Conservation (phyloP, 1,140 invertebrate species). For the Holcopasites calliopsidis region DNA sequence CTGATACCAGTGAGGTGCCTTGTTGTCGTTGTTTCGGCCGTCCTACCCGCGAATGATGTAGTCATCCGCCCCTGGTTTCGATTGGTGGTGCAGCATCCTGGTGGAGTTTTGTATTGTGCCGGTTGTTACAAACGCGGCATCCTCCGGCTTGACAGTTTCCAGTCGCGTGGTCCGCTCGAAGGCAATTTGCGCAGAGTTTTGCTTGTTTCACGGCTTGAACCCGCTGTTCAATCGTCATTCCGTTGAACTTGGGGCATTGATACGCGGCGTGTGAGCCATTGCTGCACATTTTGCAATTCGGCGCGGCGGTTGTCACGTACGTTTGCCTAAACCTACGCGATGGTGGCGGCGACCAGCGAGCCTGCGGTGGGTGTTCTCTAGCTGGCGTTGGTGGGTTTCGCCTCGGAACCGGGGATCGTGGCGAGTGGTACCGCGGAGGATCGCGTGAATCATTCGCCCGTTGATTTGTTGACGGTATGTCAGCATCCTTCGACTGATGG, state of each 20-base stretch:
- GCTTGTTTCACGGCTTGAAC: not conserved
- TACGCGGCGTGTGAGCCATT: not conserved
- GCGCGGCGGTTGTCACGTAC: not conserved
- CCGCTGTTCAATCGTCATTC: not conserved
- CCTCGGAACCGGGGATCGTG: too few relatives aligned
- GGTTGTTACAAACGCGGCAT: not conserved
- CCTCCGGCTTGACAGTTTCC: not conserved
- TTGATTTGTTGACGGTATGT: too few relatives aligned
- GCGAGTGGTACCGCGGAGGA: too few relatives aligned
- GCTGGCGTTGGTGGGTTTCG: too few relatives aligned
- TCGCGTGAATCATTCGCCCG: too few relatives aligned
- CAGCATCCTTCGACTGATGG: too few relatives aligned
- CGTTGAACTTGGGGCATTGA: not conserved
- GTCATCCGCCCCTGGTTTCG: too few relatives aligned
- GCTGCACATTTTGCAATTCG: not conserved
- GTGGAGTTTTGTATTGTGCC: not conserved
- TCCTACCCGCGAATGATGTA: too few relatives aligned
- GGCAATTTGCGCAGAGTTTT: not conserved
- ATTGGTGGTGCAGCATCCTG: not conserved
- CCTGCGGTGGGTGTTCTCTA: too few relatives aligned
- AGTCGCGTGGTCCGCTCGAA: not conserved
- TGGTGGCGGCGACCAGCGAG: too few relatives aligned
- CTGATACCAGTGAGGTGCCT: not conserved
- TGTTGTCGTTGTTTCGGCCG: not conserved
- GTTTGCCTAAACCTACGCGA: too few relatives aligned